Base-by-base conservation (phyloP, 2,113 vertebrate species). In the Platichthys flesus region DNA sequence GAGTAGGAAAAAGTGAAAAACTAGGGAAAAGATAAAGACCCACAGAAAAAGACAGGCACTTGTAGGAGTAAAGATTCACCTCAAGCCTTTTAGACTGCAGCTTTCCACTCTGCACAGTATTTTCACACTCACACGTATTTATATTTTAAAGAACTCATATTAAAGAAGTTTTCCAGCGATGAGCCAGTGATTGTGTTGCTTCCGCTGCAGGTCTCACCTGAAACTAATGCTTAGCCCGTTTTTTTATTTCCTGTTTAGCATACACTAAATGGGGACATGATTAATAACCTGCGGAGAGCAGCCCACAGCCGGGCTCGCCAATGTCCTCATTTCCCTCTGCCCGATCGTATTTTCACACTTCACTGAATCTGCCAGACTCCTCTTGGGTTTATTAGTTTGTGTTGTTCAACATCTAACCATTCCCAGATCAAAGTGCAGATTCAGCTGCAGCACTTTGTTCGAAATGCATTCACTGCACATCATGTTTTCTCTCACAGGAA, bases 211-310 rank as follows among this genome's bases (percentile, higher is more conserved):
- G 40, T 13, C 40, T 42, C 35, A 54, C 51, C 71, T 26, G 47
- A 67, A 70, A 82, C 59, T 57, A 67, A 26, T 37, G 55, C 65
- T 31, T 66, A 64, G 67, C 54, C 4, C 51, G 16, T 56, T 67
- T 5, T 31, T 31, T 31, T 31, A 31, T 31, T 63, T 76, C 57
- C 9, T 57, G 13, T 60, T 85, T 77, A 82, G 73, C 73, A 80
- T 55, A 67, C 59, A 57, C 40, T 64, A 60, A 65, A 82, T 35
- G 47, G 62, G 78, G 77, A 80, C 66, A 75, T 88, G 76, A 83
- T 85, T 79, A 74, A 81, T 71, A 74, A 58, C 72, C 70, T 26
- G 15, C 16, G 63, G 51, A 66, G 37, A 72, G 23, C 47, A 61
- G 62, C 66, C 37, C 45, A 62, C 31, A n/a, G 24, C 13, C 2